These are phyloP conservation scores for Ophioninae sp. DNA, from an alignment of 2,888 invertebrate genomes.

Conservation along the genomic window DNA sequence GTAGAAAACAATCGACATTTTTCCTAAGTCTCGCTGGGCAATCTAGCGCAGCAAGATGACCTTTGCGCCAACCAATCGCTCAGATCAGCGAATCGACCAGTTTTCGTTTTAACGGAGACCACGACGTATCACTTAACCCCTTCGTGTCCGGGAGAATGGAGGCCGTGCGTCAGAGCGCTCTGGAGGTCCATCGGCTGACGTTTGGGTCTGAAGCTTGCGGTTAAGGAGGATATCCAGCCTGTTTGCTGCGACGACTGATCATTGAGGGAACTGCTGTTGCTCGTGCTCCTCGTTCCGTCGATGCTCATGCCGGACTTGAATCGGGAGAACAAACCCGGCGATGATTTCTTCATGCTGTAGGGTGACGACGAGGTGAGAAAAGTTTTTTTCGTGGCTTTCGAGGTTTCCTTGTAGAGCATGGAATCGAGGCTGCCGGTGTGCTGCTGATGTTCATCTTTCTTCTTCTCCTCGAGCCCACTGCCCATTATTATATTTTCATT, in stretches of 20 bases:
- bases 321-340: slow-evolving; percentile 76
- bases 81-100: slow-evolving; percentile 69
- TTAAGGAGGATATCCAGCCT: slow-evolving; percentile 79
- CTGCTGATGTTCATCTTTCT: slow-evolving; percentile 72
- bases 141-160: slow-evolving; percentile 75
- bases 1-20: neutral
- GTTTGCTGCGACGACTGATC: slow-evolving; percentile 72
- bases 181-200: slow-evolving; percentile 70
- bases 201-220: slow-evolving; percentile 78
- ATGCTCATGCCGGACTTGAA: slow-evolving; percentile 79
- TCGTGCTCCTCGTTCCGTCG: slow-evolving; percentile 76
- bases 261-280: slow-evolving; percentile 77
- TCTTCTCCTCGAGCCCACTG: slow-evolving; percentile 74
- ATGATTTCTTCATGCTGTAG: slow-evolving; percentile 74
- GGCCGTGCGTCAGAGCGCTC: slow-evolving; percentile 69
- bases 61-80: slow-evolving; percentile 75
- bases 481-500: slow-evolving; percentile 71
- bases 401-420: slow-evolving; percentile 76
- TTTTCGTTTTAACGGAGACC: slow-evolving; percentile 68
- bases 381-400: slow-evolving; percentile 69
- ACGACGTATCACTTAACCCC: slow-evolving; percentile 78
- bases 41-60: slow-evolving; percentile 75
- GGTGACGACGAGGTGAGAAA: slow-evolving; percentile 68
- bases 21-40: slow-evolving; percentile 55
- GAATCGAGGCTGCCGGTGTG: slow-evolving; percentile 79